Base-by-base conservation (phyloP, 2,113 vertebrate species). In the Rhynchopsitta pachyrhyncha region DNA sequence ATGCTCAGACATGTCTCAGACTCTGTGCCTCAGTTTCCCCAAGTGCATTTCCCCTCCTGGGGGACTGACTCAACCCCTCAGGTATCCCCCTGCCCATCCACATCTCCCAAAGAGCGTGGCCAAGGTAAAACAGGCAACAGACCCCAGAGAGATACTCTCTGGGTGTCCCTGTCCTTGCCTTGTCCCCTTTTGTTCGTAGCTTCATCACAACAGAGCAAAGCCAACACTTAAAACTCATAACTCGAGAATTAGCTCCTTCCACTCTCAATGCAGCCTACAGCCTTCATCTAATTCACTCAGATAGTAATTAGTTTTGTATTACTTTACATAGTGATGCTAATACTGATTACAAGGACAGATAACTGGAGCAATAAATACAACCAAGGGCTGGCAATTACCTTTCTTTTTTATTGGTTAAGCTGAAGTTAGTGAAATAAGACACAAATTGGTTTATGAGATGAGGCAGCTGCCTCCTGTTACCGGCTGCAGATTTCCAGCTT, bases 321-420 rank as follows among this genome's bases (percentile, higher is more conserved):
- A 79, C 97, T 97, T 95, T 95, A 42, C 46, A 27, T 33, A 31
- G 79, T 46, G 92, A 90, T 94, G 95, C 93, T 97, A 92, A 95
- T 93, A 88, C 97, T 88, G 97, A 97, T 97, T 95, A 94, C 96
- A 88, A 95, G 97, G 95, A 75, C 94, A 71, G 93, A 93, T 97
- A 97, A 97, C 92, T 70, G 27, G 10, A 91, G 94, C 47, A 91
- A 97, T 95, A 97, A 97, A 94, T 94, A 92, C 27, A 10, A 95
- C 75, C 84, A 86, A 24, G 63, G 94, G 95, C 90, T 95, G 97
- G 79, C 96, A 96, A 97, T 96, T 63, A 86, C 94, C 95, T 95
- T 74, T 80, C 75, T 82, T 49, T 81, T 95, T 90, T 89, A 92
- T 22, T 71, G 88, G 86, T 35, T 88, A 47, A 41, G 82, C 91